Evolutionary conservation across 2,113 vertebrate genomes (phyloP), one percentile per base, ranked within the genome.

Genomic region (Gadus macrocephalus): DNA sequence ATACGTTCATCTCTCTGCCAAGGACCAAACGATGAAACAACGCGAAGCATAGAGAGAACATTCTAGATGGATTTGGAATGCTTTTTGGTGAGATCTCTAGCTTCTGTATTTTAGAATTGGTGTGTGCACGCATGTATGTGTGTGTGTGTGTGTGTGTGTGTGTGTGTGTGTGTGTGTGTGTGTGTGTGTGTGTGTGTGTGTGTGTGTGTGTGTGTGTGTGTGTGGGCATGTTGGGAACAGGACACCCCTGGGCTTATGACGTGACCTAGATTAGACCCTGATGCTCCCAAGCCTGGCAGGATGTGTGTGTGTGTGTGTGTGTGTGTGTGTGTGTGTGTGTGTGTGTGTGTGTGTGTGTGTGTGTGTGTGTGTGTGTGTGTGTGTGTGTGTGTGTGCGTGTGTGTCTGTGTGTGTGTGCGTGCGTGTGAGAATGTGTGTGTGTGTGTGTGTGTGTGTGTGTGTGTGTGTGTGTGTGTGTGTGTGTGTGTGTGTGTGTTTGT

Each of bases 231-330:
- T 35, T 76, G 66, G 71, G 62, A 15, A 70, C 73, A 58, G 53
- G 72, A 83, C 82, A 85, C 89, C 86, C 86, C 81, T 81, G 84
- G 84, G 85, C 66, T 82, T 81, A 81, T 79, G 83, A 77, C 79
- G 78, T 90, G 89, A 90, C 89, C 89, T 89, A 90, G 78, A 88
- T 90, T 85, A 76, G 79, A 83, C 75, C 82, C 78, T 85, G 85
- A 87, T 84, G 87, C 86, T 87, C 73, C 71, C 74, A 71, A 28
- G 64, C 62, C 53, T 27, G 64, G 64, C 56, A 66, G 58, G 63
- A 53, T 12, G 28, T 59, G 63, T 59, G 63, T 67, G 38, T 72
- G 64, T 67, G 61, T 66, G 25, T 60, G 53, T 60, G 27, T 59
- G 53, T 42, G 55, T 17, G 35, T 63, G 35, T 70, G 60, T 62